Conservation (phyloP, 2,113 vertebrate species). For the Tyto alba region DNA sequence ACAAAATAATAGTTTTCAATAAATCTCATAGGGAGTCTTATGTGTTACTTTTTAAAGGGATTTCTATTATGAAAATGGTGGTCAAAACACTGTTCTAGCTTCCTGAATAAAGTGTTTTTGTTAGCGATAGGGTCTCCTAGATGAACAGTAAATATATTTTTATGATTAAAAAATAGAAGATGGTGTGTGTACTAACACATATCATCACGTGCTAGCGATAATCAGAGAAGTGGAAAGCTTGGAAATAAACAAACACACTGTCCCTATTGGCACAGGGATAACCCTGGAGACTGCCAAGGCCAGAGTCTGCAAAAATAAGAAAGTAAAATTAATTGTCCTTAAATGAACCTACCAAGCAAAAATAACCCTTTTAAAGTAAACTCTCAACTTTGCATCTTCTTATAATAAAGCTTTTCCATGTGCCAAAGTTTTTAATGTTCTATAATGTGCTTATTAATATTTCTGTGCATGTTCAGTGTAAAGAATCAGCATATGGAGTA, state of each 20-base stretch:
- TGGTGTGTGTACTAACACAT: background rate
- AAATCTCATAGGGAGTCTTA: background rate
- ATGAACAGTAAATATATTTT: background rate
- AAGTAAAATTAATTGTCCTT: conserved; percentile 63
- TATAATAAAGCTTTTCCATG: background rate
- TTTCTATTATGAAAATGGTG: background rate
- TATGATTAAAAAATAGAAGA: background rate
- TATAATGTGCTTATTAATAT: background rate
- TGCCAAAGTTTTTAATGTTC: background rate
- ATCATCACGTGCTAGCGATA: conserved; percentile 18
- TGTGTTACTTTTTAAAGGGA: background rate
- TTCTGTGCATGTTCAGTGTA: background rate
- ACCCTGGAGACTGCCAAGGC: conserved; percentile 57
- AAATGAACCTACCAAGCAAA: conserved; percentile 37
- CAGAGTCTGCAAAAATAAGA: conserved; percentile 29
- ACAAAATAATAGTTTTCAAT: background rate
- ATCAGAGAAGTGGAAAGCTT: conserved; percentile 46
- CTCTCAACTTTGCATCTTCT: background rate
- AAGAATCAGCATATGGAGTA: accelerated
- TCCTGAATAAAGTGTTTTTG: background rate
- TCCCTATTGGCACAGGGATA: conserved; percentile 49
- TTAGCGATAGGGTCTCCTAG: background rate
- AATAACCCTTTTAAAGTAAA: background rate
- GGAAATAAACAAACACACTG: conserved; percentile 37
- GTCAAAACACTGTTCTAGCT: background rate